Evolutionary conservation across 2,113 vertebrate genomes (phyloP).

Genomic region (Silurus asotus): DNA sequence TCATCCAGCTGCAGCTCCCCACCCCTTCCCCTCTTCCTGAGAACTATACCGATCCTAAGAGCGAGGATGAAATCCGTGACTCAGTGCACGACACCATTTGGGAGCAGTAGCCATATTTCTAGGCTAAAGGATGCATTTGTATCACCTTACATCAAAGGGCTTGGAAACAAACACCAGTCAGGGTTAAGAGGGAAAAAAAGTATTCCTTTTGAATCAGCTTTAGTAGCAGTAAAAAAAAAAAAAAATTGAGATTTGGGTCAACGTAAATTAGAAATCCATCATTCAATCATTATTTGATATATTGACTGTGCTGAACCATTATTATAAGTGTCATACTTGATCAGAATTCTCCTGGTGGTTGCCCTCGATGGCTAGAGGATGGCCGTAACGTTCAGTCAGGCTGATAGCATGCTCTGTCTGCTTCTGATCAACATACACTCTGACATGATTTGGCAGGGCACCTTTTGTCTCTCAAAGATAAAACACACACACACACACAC

Average conservation of each 20-base stretch:
- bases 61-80: neutral
- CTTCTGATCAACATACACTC: conserved; percentile 38
- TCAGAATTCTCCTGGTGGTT: neutral
- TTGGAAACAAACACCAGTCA: neutral
- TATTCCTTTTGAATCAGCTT: neutral
- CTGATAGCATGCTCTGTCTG: conserved; percentile 44
- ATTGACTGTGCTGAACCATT: neutral
- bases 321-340: neutral
- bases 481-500: conserved; percentile 2
- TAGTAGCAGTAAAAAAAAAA: neutral
- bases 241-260: neutral
- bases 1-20: conserved; percentile 44
- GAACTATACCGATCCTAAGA: neutral
- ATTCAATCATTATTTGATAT: neutral
- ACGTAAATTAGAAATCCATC: neutral
- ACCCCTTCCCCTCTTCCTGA: conserved; percentile 46
- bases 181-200: neutral
- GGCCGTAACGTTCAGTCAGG: conserved; percentile 9
- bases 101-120: neutral
- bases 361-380: conserved; percentile 5
- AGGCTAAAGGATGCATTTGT: neutral
- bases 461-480: conserved; percentile 5
- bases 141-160: neutral
- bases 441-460: conserved; percentile 12
- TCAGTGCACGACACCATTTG: neutral